Conservation (phyloP, 2,888 invertebrate genomes). For the Thereva unica region DNA sequence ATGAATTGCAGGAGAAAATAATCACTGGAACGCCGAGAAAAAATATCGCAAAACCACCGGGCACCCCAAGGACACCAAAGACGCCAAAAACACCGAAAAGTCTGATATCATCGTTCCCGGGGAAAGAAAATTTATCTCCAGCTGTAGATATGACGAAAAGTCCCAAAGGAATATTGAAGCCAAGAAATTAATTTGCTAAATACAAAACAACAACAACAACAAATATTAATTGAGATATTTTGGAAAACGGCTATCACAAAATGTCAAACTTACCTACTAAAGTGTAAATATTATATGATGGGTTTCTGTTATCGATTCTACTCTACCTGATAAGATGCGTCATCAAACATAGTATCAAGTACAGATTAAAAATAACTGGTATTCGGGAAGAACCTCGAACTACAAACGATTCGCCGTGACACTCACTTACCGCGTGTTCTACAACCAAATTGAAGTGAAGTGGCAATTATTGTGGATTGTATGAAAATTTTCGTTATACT, state of each 20-base stretch:
- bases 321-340: slow-evolving; percentile 1
- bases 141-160: slow-evolving; percentile 51
- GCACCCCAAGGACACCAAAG: slow-evolving; percentile 50
- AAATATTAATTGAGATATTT: too few relatives aligned
- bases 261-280: too few relatives aligned
- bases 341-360: slow-evolving; percentile 15
- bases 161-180: slow-evolving; percentile 47
- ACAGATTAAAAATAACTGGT: slow-evolving; percentile 26
- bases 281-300: too few relatives aligned
- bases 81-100: slow-evolving; percentile 53
- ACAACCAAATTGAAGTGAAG: slow-evolving; percentile 1
- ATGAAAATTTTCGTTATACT: too few relatives aligned
- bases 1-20: slow-evolving; percentile 42
- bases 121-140: slow-evolving; percentile 55
- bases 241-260: too few relatives aligned
- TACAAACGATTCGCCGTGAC: slow-evolving; percentile 15
- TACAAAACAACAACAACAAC: too few relatives aligned
- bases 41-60: slow-evolving; percentile 38
- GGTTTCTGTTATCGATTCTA: too few relatives aligned
- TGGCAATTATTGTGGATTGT: too few relatives aligned
- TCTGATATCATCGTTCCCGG: slow-evolving; percentile 50
- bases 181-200: slow-evolving; percentile 16
- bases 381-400: slow-evolving; percentile 28
- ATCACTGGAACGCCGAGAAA: slow-evolving; percentile 9
- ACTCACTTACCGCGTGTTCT: slow-evolving; percentile 23